Evolutionary conservation across 53 echinoderm and acorn worm genomes (phyloP), one percentile per base, ranked within the genome.

Genomic region (Echinarachnius parma): DNA sequence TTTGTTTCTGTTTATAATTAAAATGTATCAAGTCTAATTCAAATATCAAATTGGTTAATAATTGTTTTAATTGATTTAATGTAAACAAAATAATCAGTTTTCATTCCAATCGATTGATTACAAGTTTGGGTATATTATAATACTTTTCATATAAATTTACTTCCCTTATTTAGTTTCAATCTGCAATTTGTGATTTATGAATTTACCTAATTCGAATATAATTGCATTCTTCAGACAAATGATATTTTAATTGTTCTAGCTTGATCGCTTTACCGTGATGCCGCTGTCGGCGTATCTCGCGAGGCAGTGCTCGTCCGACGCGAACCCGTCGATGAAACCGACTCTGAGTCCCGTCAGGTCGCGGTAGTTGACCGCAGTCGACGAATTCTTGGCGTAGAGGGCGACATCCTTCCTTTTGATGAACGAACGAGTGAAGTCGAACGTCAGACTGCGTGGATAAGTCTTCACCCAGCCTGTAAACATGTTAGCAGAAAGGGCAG

Each of bases 291-390:
- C 54, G 34, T 69, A 69, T 20, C 53, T 19, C 3, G 70, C 53
- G 1, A 69, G 35, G 25, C 70, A 69, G 14, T 53, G 70, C 24
- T 69, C 70, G 14, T 69, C 70, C 13, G 70, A 34, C 13, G 53
- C 70, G 53, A 52, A 69, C 4, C 70, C 70, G 31, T 69, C 70
- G 29, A 69, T 69, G 34, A 69, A 69, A 0, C 70, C 70, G 34
- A 69, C 53, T 3, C 21, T 69, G 31, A 69, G 34, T 25, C 70
- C 70, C 53, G 52, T 53, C 34, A 69, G 53, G 34, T 69, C 18
- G 9, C 53, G 70, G 35, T 53, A 69, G 35, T 69, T 25, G 48
- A 66, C 31, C 4, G 52, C 10, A 2, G 66, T 66, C 33, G 70
- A 69, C 34, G 53, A 13, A 15, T 53, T 69, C 7, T 22, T 32